Evolutionary conservation across 2,113 vertebrate species (phyloP).

Genomic region (Pollimyrus isidori): DNA sequence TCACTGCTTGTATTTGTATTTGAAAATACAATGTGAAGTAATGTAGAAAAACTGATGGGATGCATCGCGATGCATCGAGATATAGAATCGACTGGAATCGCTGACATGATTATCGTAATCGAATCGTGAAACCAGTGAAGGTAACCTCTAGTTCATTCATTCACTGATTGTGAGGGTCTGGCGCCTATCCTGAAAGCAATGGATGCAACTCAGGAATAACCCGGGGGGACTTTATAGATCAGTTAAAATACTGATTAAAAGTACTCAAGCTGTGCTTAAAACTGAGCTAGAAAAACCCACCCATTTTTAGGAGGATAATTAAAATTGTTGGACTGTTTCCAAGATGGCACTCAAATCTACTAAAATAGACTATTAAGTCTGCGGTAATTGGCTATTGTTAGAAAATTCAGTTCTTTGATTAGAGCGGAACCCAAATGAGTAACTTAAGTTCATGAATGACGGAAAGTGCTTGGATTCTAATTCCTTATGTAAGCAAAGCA

Average conservation of each 20-base stretch:
- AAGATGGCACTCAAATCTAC: neutral
- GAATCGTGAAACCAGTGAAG: too few relatives aligned
- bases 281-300: neutral
- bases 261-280: neutral
- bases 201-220: neutral
- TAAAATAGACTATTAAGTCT: neutral
- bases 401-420: neutral
- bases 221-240: neutral
- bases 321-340: neutral
- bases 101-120: too few relatives aligned
- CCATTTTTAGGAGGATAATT: neutral
- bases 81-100: too few relatives aligned
- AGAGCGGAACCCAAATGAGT: neutral
- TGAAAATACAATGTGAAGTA: too few relatives aligned
- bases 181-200: neutral
- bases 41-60: too few relatives aligned
- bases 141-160: neutral
- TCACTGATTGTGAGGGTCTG: neutral
- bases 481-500: neutral
- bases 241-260: neutral
- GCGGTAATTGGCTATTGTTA: neutral
- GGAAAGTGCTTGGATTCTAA: neutral
- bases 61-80: too few relatives aligned
- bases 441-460: neutral
- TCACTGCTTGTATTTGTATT: too few relatives aligned